Base-by-base conservation (phyloP, 2,113 vertebrate genomes). In the Pagrus major region DNA sequence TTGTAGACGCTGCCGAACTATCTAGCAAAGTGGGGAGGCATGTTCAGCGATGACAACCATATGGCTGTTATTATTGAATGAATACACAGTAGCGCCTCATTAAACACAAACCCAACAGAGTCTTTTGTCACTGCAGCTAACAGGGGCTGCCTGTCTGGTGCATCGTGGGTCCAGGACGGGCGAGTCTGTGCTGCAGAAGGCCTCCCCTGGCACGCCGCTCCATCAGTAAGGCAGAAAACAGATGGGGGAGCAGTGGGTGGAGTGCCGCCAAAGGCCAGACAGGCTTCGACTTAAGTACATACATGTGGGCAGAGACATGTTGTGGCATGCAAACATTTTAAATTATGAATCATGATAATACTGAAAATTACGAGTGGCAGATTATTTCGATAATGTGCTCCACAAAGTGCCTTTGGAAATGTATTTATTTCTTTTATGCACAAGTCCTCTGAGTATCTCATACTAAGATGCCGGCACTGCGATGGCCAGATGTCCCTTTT, bases 81-180 rank as follows among this genome's bases (percentile, higher is more conserved):
- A 85, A 87, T 91, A 90, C 88, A 89, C 76, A 58, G 88, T 59
- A 85, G 78, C n/a, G 89, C 81, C 89, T 91, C 90, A 94, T 94
- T 93, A 89, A 89, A 81, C 88, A 80, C 84, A 80, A 87, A 85
- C 52, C 80, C 88, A 90, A 67, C 81, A 84, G 71, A 87, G 78
- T 91, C 86, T 89, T 91, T 81, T 92, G 90, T 92, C 91, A 92
- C 71, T 29, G 76, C 10, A 9, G 84, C 82, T 89, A 93, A 92
- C 90, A 81, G 88, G 86, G 87, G 76, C 74, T 86, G 85, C 76
- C 81, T 86, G 82, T 84, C 74, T 88, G 74, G 61, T 69, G 79
- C 71, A 83, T 84, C 44, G 39, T 79, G 78, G 80, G 61, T 81
- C 70, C 65, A 42, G 76, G 55, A 74, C 20, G 75, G 47, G 79